Evolutionary conservation across 2,113 vertebrate species (phyloP).

Genomic region (Peromyscus maniculatus): DNA sequence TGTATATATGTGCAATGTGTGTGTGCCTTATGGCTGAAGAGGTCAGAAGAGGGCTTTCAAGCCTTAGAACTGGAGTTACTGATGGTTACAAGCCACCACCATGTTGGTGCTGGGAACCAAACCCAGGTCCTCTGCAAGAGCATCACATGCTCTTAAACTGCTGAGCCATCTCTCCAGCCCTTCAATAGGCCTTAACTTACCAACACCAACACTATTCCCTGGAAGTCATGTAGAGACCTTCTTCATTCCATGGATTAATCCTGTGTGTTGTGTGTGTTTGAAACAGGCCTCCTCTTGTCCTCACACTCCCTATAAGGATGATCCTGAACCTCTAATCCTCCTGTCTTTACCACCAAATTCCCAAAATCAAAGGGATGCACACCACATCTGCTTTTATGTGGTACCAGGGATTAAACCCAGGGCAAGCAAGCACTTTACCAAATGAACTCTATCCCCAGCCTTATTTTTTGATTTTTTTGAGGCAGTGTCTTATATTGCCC

Average conservation of each 20-base stretch:
- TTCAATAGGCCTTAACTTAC: background rate
- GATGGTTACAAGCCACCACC: background rate
- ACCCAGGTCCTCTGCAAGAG: background rate
- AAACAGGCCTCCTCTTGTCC: background rate
- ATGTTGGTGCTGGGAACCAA: background rate
- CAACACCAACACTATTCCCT: background rate
- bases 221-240: background rate
- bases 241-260: background rate
- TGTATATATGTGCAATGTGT: background rate
- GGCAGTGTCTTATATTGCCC: background rate
- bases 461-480: background rate
- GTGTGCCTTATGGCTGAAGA: background rate
- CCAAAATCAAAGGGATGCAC: background rate
- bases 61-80: background rate
- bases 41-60: background rate
- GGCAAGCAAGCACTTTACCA: background rate
- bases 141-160: background rate
- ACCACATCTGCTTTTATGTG: background rate
- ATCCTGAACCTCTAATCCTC: background rate
- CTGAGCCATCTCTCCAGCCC: background rate
- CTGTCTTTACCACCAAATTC: background rate
- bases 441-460: background rate
- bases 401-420: background rate
- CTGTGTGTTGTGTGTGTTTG: background rate
- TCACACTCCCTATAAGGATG: background rate